These are phyloP conservation scores for Phenganax stokvisi DNA, from an alignment of 92 coral and sea anemone genomes.

Conservation along the genomic window DNA sequence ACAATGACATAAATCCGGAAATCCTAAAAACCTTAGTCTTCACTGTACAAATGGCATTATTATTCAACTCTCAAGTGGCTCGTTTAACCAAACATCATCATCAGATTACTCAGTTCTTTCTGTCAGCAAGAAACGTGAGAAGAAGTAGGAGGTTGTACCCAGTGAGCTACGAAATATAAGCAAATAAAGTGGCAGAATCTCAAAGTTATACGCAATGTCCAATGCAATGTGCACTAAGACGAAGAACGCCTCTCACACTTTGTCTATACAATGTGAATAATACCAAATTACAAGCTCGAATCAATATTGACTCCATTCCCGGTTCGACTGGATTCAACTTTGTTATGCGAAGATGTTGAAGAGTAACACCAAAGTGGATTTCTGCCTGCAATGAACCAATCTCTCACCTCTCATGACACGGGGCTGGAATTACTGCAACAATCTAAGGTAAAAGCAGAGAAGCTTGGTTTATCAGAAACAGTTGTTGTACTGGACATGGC, in stretches of 20 bases:
- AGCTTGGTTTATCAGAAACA: constrained; percentile 24
- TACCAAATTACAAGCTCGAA: not conserved
- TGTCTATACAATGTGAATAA: not conserved
- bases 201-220: not conserved
- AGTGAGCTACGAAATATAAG: not conserved
- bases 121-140: not conserved
- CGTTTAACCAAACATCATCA: not conserved
- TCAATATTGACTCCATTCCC: too few relatives aligned
- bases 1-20: constrained; percentile 23
- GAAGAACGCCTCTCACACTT: not conserved
- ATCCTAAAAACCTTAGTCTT: constrained; percentile 15
- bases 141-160: not conserved
- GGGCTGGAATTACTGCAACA: constrained; percentile 22
- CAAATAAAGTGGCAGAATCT: constrained; percentile 11
- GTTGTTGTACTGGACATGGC: constrained; percentile 36
- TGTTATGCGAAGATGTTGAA: constrained; percentile 1
- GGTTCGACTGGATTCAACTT: constrained; percentile 15
- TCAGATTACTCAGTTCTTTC: not conserved
- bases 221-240: constrained; percentile 19
- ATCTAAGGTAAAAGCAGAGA: constrained; percentile 32
- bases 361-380: constrained; percentile 12
- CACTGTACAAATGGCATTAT: constrained; percentile 32
- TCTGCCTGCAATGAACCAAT: constrained; percentile 30
- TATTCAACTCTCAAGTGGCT: not conserved
- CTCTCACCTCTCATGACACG: constrained; percentile 22